These are phyloP conservation scores for Batillaria attramentaria DNA, from an alignment of 1,140 invertebrate species.

Conservation along the genomic window DNA sequence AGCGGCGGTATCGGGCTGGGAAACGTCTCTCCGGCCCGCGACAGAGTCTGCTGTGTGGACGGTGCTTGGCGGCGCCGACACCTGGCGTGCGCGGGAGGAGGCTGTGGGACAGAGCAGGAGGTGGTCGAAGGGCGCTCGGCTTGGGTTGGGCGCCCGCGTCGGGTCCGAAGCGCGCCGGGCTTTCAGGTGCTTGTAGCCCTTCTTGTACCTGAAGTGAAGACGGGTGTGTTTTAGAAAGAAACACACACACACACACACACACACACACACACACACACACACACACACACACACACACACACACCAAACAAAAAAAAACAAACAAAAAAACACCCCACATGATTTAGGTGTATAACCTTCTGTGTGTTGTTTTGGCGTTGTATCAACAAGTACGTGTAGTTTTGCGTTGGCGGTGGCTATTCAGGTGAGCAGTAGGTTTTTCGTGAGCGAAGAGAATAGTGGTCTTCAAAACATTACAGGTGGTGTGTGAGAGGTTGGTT, in stretches of 20 bases:
- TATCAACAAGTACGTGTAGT: no score
- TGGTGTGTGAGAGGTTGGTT: no score
- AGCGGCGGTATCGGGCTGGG: no score
- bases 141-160: not conserved
- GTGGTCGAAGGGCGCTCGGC: not conserved
- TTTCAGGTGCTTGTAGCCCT: not conserved
- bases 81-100: conserved; percentile 23
- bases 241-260: conserved; percentile 18
- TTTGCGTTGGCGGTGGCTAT: no score
- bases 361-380: no score
- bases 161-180: not conserved
- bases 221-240: no score
- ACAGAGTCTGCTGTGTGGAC: not conserved
- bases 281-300: conserved; percentile 11
- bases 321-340: no score
- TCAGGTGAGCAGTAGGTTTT: no score
- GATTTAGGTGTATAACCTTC: no score
- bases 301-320: no score
- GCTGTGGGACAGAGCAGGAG: conserved; percentile 18
- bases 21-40: not conserved
- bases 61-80: not conserved
- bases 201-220: conserved; percentile 16
- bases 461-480: no score
- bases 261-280: conserved; percentile 10
- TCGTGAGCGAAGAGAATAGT: no score